Evolutionary conservation across 2,797 vertebrate genomes (phyloP).

Genomic region (Trachurus trachurus): DNA sequence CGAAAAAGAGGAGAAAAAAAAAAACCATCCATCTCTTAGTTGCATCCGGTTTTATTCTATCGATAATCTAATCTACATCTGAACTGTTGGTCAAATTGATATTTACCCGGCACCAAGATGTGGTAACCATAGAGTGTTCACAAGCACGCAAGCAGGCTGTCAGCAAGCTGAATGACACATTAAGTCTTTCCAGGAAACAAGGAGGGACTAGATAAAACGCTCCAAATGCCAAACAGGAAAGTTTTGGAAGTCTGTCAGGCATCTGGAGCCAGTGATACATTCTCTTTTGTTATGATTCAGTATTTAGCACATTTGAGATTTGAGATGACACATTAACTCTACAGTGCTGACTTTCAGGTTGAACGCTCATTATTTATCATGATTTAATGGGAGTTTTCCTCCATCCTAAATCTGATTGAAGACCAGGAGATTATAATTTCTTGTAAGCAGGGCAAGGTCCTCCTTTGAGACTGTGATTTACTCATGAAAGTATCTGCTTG

Average conservation of each 20-base stretch:
- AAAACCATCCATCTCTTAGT: background rate
- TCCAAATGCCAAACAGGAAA: slow-evolving; percentile 22
- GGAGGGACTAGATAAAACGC: slow-evolving; percentile 14
- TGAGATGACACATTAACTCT: background rate
- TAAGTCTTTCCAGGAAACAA: slow-evolving; percentile 21
- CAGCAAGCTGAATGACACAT: slow-evolving; percentile 4
- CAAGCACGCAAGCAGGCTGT: background rate
- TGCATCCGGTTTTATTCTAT: background rate
- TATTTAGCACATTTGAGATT: background rate
- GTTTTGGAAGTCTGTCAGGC: slow-evolving; percentile 2
- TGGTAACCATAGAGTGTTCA: background rate
- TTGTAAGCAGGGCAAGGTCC: background rate
- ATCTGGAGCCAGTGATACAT: slow-evolving; percentile 4
- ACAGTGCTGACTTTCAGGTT: background rate
- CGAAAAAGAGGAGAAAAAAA: background rate
- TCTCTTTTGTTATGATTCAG: slow-evolving; percentile 3
- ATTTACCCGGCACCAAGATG: background rate
- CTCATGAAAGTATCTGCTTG: background rate
- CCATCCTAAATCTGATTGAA: background rate
- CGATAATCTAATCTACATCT: background rate
- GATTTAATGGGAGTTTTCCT: background rate
- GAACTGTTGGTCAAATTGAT: background rate
- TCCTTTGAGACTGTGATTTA: slow-evolving; percentile 11
- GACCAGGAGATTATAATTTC: slow-evolving; percentile 4
- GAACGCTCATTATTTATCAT: background rate